Evolutionary conservation across 2,888 invertebrate genomes (phyloP), one percentile per base, ranked within the genome.

Genomic region (Plemyria rubiginata): DNA sequence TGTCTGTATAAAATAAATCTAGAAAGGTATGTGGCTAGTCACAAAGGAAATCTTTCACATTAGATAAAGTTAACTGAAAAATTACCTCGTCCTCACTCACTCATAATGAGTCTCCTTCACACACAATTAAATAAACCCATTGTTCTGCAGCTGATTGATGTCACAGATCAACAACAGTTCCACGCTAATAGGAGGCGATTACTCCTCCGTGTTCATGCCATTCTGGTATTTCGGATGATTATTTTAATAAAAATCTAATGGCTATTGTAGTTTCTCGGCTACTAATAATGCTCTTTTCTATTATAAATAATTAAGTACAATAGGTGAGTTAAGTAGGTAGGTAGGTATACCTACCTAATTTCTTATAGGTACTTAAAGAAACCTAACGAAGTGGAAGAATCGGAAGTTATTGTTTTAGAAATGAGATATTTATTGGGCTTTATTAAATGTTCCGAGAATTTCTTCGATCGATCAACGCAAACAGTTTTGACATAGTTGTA

Each of bases 221-320:
- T 48, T 69, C 70, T 71, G 69, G 70, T 71, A 71, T 66, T 71
- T 65, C 13, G 38, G 48, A 54, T 66, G 60, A 65, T 66, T 66
- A 63, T 61, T 69, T 66, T 64, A 62, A 66, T 66, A 66, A 71
- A 69, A 66, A 63, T 69, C 60, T 54, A 59, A 60, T 62, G 54
- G 54, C 51, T 57, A 15, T 29, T 29, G n/a, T 41, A 16, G 9
- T 11, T 38, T 50, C 12, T 36, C 12, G 16, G 7, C 16, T 45
- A 45, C 16, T 4, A 11, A 7, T 13, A 13, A 5, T n/a, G 13
- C n/a, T 5, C 6, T 22, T 22, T 22, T 22, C 22, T 2, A 22
- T 22, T 22, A 3, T 22, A 22, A 22, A 22, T 22, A 22, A 22
- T 22, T 22, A n/a, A n/a, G n/a, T n/a, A n/a, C n/a, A n/a, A n/a